Base-by-base conservation (phyloP, 2,113 vertebrate genomes). In the Pangasianodon gigas region DNA sequence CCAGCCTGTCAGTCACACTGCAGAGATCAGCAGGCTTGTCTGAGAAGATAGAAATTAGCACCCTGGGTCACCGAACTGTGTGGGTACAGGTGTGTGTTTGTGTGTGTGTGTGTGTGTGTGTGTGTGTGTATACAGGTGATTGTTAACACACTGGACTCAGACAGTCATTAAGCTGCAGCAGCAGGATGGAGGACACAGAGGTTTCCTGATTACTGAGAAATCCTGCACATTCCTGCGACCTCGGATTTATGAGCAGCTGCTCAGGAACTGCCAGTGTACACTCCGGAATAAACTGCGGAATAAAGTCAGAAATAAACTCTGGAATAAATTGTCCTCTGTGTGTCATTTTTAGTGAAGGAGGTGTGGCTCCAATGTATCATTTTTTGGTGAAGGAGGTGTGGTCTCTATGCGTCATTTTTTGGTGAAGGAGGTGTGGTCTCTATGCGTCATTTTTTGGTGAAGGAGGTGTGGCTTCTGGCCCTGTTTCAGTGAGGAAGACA, bases 201-300 rank as follows among this genome's bases (percentile, higher is more conserved):
- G 32, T 60, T 84, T 84, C 13, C 32, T 84, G 81, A 41, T 84
- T 41, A 41, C 81, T 41, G 32, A 83, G 32, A 83, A 83, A 83
- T 41, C 54, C n/a, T 4, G 16, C 29, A 37, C 52, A 56, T 26
- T 29, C 4, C 21, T 48, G 21, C 0, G 52, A 58, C 52, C 80
- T 83, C 2, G 18, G 32, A 37, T 83, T 82, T 18, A 54, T 6
- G 14, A 32, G 16, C 51, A 83, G 9, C 54, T 83, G 8, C 16
- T 60, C 54, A 41, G 80, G 44, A 82, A 32, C 46, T 51, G 46
- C 46, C 46, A 29, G 10, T 0, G 44, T 75, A 41, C 2, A 24
- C 79, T 54, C 48, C 21, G 80, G 6, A 82, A 37, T 82, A 81
- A 52, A 51, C 11, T 52, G 1, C 29, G 10, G 2, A 67, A n/a